Evolutionary conservation across 2,113 vertebrate genomes (phyloP).

Genomic region (Oreochromis aureus): DNA sequence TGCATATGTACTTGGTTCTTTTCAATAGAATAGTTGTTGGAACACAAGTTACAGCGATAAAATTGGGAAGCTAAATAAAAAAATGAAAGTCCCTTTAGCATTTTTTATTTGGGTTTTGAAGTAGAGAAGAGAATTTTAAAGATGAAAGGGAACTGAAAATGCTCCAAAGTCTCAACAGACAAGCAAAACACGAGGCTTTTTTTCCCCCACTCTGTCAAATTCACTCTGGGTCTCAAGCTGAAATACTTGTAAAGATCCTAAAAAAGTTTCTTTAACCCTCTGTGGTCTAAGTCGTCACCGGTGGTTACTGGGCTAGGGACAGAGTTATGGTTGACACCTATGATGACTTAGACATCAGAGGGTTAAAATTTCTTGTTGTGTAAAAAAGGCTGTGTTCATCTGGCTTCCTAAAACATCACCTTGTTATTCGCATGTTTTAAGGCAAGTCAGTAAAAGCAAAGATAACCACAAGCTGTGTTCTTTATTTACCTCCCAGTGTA

Average conservation of each 20-base stretch:
- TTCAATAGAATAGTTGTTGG: neutral
- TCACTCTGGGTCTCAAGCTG: neutral
- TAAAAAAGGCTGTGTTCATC: neutral
- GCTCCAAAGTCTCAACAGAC: neutral
- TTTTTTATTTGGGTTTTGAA: neutral
- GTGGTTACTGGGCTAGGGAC: neutral
- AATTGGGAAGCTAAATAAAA: neutral
- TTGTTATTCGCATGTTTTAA: neutral
- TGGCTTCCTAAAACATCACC: neutral
- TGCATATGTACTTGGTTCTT: neutral
- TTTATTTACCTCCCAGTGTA: slow-evolving; percentile 75
- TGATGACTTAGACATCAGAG: neutral
- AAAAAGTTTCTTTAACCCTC: neutral
- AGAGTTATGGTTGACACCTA: neutral
- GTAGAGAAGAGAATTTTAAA: neutral
- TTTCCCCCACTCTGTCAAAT: neutral
- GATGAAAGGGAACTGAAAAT: neutral
- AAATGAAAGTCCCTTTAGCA: neutral
- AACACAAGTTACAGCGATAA: neutral
- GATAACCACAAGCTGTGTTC: neutral
- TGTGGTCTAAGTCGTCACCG: neutral
- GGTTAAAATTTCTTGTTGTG: neutral
- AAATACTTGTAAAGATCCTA: neutral
- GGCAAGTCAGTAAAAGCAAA: neutral
- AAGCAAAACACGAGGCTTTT: neutral